These are phyloP conservation scores for Drosophila anomalata DNA, from an alignment of 2,888 invertebrate species.

Conservation along the genomic window DNA sequence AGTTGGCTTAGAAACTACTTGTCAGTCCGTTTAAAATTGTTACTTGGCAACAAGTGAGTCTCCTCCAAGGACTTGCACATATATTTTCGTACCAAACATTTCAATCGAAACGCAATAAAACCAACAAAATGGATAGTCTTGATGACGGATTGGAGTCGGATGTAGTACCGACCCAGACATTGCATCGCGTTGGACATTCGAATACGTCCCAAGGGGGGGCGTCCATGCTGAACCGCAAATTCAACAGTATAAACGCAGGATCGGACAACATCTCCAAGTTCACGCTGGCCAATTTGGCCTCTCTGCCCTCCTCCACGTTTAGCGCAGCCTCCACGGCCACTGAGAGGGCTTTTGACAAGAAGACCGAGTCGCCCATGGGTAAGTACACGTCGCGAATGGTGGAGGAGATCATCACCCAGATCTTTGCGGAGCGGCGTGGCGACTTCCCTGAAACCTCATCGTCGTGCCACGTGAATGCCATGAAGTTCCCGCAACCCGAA, in stretches of 20 bases:
- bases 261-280: constrained; percentile 11
- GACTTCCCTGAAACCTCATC: constrained; percentile 65
- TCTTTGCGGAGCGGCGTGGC: constrained; percentile 69
- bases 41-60: neutral
- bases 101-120: neutral
- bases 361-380: constrained; percentile 8
- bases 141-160: neutral
- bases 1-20: neutral
- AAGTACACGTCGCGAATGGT: constrained; percentile 53
- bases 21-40: constrained; percentile 1
- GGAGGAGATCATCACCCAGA: constrained; percentile 65
- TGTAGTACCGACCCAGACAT: neutral
- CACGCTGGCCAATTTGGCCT: constrained; percentile 44
- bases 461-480: constrained; percentile 25
- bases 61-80: neutral
- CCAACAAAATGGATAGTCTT: neutral
- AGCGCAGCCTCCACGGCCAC: neutral
- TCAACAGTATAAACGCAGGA: neutral
- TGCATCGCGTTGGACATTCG: neutral
- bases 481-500: neutral
- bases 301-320: neutral
- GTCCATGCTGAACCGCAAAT: neutral
- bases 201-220: neutral
- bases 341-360: neutral
- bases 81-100: neutral